Base-by-base conservation (phyloP, 2,113 vertebrate species). In the Donacobius atricapilla region DNA sequence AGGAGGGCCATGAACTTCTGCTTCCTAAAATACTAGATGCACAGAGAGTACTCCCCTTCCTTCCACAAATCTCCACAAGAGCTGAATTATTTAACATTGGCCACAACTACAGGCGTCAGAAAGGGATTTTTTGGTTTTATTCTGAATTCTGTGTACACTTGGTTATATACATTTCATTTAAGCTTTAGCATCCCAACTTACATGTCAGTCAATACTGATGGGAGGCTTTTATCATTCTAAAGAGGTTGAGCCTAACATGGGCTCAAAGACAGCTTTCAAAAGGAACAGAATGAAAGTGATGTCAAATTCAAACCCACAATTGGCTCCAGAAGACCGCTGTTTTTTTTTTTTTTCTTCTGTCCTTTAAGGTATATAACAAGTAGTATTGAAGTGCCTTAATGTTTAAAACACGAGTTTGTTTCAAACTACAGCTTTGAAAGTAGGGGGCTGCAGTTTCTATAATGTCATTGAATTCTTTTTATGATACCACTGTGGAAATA, bases 331-430 rank as follows among this genome's bases (percentile, higher is more conserved):
- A 97, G 87, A 96, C 87, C 54, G 44, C 47, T 64, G 81, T 40
- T 40, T 40, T 40, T 40, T 40, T 12, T 40, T 40, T 76, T 42
- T 66, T 64, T 63, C 78, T 96, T 83, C 87, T 92, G 81, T 61
- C 31, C 79, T 96, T 96, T 96, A 97, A 97, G 90, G 71, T 92
- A 91, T 80, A 81, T 91, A 95, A 94, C 92, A 97, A 97, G 65
- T 83, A 91, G 79, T 95, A 95, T 94, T 97, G 97, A 95, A 95
- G 81, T 92, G 39, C 78, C 95, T 96, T 96, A 91, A 93, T 96
- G 89, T 97, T 96, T 96, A 97, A 98, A 98, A 96, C 94, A 96
- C 75, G 83, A 95, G 95, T 97, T 96, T 98, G 68, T 97, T 97
- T 98, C 94, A 95, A 97, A 91, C 79, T 80, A 69, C 56, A 76